Evolutionary conservation across 1,140 invertebrate species (phyloP), one percentile per base, ranked within the genome.

Genomic region (Meloidogyne hapla): DNA sequence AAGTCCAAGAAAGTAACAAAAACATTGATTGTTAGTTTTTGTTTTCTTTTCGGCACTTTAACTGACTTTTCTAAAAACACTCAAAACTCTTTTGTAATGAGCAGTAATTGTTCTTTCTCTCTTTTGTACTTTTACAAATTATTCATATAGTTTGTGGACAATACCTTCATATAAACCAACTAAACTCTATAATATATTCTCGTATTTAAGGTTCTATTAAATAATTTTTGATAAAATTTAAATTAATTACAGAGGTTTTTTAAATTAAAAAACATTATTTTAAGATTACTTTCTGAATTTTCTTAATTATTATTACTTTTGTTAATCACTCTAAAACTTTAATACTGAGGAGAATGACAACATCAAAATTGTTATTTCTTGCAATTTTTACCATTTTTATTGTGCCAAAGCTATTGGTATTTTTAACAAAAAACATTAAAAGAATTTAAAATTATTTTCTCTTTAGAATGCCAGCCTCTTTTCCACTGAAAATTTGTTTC

Each of bases 401-500:
- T 56, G 8, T 56, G 2, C 48, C 48, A n/a, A 56, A 56, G n/a
- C n/a, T 4, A 56, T 56, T 56, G 48, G 48, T 56, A n/a, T 1
- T 13, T 48, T 18, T 18, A 18, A 4, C 2, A 12, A 12, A 9
- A 38, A 38, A 38, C 12, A 42, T 42, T 9, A 12, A 42, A 1
- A 48, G 15, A 48, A 18, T n/a, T n/a, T 56, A n/a, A 8, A n/a
- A 56, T 56, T 56, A n/a, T 2, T 18, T 42, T 70, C 66, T 26
- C 12, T n/a, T 45, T 26, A 70, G 40, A 64, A 73, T 73, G 42
- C 71, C 40, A 28, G 21, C 6, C 23, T 73, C 26, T 73, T 73
- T 38, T 63, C 48, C 48, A 64, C 48, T n/a, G 42, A 63, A 61
- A 21, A 28, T 38, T 56, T 56, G 48, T 8, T n/a, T 8, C 65